Evolutionary conservation across 2,113 vertebrate species (phyloP).

Genomic region (Galeopterus variegatus): DNA sequence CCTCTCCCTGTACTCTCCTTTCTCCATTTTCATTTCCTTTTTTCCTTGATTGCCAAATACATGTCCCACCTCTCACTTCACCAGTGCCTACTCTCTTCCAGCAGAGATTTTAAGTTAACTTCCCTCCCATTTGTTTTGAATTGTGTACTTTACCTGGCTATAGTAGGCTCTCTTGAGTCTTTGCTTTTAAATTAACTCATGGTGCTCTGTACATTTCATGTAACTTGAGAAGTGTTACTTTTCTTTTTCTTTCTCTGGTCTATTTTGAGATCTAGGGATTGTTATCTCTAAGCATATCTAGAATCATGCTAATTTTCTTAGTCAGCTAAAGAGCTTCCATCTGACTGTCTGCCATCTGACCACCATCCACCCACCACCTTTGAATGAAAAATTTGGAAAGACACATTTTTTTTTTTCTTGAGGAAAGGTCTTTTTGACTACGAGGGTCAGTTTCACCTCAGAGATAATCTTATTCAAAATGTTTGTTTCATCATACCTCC

Average conservation of each 20-base stretch:
- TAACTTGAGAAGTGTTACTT: background rate
- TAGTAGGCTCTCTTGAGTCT: background rate
- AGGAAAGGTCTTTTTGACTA: background rate
- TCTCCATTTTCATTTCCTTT: constrained; percentile 59
- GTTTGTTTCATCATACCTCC: background rate
- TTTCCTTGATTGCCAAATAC: background rate
- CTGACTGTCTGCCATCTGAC: background rate
- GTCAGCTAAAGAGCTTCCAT: background rate
- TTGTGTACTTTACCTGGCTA: background rate
- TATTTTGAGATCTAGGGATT: background rate
- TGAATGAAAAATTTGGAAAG: background rate
- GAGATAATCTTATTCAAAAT: background rate
- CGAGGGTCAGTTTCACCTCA: background rate
- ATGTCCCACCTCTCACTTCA: background rate
- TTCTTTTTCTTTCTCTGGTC: background rate
- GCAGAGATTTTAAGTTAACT: background rate
- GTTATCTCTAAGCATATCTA: background rate
- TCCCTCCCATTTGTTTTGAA: background rate
- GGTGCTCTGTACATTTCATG: background rate
- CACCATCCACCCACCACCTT: background rate
- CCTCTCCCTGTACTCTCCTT: background rate
- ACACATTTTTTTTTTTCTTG: background rate
- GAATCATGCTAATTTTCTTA: background rate
- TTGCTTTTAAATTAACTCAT: background rate
- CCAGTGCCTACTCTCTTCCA: background rate